Conservation (phyloP, 2,797 vertebrate genomes). For the Taeniopygia guttata region DNA sequence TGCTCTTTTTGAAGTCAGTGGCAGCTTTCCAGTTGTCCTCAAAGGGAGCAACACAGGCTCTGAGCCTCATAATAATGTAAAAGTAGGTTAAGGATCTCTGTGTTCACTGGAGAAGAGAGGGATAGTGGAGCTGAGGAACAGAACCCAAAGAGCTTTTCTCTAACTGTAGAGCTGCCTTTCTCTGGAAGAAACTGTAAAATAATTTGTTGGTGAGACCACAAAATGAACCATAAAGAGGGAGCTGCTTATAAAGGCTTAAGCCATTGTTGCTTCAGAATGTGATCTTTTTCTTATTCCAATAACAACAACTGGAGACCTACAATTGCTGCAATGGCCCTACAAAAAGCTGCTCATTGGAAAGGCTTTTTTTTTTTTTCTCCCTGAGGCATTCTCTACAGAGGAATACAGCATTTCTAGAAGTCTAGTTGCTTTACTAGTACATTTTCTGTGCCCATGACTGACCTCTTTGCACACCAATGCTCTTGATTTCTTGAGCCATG, state of each 20-base stretch:
- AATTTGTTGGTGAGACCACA: slow-evolving; percentile 4
- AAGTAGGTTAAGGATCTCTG: slow-evolving; percentile 65
- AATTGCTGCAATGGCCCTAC: not conserved
- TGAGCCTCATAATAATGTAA: not conserved
- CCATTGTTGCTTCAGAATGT: not conserved
- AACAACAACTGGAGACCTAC: not conserved
- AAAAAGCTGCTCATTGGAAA: not conserved
- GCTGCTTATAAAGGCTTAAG: not conserved
- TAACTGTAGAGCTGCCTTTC: not conserved
- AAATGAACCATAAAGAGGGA: not conserved
- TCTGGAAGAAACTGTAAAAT: slow-evolving; percentile 3
- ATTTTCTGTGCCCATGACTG: not conserved
- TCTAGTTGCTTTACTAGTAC: not conserved
- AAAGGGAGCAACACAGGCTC: slow-evolving; percentile 39
- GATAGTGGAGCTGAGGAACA: not conserved
- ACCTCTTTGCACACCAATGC: not conserved
- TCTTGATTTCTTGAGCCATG: not conserved
- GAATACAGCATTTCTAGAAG: not conserved
- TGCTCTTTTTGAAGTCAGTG: slow-evolving; percentile 54
- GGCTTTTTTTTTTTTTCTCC: not conserved
- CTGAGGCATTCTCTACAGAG: not conserved
- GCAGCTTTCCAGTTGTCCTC: slow-evolving; percentile 57
- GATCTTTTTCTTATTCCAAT: slow-evolving; percentile 16
- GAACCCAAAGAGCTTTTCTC: slow-evolving; percentile 33
- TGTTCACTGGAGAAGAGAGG: slow-evolving; percentile 16